Evolutionary conservation across 37 sponge, comb jelly and placozoan species (phyloP).

Genomic region (Haliclona indistincta): DNA sequence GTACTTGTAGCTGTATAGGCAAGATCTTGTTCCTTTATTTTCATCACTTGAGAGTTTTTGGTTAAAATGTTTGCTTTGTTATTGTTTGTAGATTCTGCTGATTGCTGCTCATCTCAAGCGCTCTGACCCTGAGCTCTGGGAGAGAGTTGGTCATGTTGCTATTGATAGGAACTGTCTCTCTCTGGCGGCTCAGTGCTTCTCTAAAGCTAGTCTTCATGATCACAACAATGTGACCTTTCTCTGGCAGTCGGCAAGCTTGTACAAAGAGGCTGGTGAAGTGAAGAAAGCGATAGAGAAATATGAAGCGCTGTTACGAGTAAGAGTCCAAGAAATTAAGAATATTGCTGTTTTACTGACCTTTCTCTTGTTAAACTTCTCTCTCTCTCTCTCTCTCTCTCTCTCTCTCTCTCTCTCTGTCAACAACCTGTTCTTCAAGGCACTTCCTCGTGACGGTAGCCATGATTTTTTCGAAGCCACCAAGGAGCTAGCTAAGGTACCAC

Average conservation of each 20-base stretch:
- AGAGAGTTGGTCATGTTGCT: conserved; percentile 65
- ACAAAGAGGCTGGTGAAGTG: conserved; percentile 25
- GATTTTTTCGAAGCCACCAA: conserved; percentile 54
- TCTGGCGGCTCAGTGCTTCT: conserved; percentile 54
- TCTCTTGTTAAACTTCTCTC: no score
- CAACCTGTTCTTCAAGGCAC: conserved; percentile 31
- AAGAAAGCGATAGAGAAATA: conserved; percentile 65
- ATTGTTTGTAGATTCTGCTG: conserved; percentile 52
- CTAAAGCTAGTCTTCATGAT: conserved; percentile 54
- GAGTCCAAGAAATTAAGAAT: no score
- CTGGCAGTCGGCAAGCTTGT: conserved; percentile 63
- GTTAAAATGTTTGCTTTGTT: neutral
- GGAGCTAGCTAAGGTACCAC: conserved; percentile 68
- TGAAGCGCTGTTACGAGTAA: conserved; percentile 30
- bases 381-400: no score
- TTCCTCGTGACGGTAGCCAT: conserved; percentile 22
- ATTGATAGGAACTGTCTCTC: conserved; percentile 36
- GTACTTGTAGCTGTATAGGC: neutral
- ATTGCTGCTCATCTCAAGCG: conserved; percentile 80
- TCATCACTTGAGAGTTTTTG: no score
- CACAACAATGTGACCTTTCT: conserved; percentile 34
- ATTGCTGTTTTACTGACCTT: no score
- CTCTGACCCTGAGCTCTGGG: conserved; percentile 67
- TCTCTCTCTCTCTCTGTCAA: no score
- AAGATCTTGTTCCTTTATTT: neutral